These are phyloP conservation scores for Trileptium ribeirensis DNA, from an alignment of 2,888 invertebrate genomes.

Conservation along the genomic window DNA sequence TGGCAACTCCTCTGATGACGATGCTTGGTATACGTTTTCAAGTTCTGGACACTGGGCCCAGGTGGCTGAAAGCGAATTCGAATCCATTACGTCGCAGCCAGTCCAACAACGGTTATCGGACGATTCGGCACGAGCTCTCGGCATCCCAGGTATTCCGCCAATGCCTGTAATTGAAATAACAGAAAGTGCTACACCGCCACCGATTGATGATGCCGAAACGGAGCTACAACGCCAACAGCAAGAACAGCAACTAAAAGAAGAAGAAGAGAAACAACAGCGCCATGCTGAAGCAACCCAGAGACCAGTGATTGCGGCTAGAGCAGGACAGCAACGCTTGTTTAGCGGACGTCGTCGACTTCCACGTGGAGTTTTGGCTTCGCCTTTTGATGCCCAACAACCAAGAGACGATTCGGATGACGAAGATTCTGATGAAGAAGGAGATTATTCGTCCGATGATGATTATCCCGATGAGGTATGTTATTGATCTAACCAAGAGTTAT, in stretches of 20 bases:
- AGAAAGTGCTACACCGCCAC: background rate
- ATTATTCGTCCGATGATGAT: conserved; percentile 23
- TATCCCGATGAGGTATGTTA: conserved; percentile 34
- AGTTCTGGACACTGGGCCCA: background rate
- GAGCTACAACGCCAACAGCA: background rate
- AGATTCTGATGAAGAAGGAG: background rate
- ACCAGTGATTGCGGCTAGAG: background rate
- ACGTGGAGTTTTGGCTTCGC: background rate
- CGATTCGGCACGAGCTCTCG: background rate
- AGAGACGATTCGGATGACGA: conserved; percentile 17
- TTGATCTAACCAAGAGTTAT: too few relatives aligned
- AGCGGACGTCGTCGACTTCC: background rate
- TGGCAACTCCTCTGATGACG: conserved; percentile 12
- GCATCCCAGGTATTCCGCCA: background rate
- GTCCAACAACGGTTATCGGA: too few relatives aligned
- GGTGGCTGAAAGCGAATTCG: background rate
- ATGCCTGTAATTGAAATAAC: background rate
- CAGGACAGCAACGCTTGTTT: background rate
- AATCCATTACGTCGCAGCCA: background rate
- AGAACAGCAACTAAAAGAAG: background rate
- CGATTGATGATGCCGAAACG: background rate
- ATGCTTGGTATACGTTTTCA: background rate
- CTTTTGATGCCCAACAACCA: background rate
- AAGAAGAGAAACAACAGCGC: background rate
- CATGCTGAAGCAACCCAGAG: background rate